Conservation (phyloP, 2,113 vertebrate species). For the Catharus minimus region DNA sequence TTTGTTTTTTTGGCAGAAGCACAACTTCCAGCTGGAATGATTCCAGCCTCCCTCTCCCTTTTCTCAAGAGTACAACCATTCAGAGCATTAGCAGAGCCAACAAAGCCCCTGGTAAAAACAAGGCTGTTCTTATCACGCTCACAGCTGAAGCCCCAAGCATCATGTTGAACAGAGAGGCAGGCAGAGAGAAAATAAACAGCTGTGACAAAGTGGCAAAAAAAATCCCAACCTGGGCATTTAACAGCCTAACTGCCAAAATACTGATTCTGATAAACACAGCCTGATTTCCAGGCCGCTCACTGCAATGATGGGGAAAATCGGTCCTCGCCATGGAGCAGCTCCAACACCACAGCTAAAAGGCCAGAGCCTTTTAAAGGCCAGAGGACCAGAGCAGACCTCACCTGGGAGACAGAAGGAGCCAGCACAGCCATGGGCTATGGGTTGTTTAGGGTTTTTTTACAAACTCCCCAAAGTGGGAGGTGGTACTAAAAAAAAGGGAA, state of each 20-base stretch:
- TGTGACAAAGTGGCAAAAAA: background rate
- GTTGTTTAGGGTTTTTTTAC: background rate
- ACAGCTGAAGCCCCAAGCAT: background rate
- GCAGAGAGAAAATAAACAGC: background rate
- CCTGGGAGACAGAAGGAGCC: background rate
- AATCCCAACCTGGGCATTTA: background rate
- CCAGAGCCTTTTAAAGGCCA: background rate
- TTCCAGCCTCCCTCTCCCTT: background rate
- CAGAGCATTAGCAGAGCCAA: background rate
- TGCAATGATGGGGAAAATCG: background rate
- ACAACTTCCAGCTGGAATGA: slow-evolving; percentile 8
- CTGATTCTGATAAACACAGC: background rate
- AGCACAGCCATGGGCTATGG: background rate
- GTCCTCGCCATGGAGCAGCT: background rate
- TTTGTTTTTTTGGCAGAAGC: background rate
- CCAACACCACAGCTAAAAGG: background rate
- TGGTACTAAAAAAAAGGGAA: background rate
- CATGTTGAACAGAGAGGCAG: background rate
- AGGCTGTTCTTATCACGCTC: background rate
- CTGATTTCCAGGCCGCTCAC: background rate
- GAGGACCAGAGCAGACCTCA: background rate
- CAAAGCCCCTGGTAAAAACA: slow-evolving; percentile 20
- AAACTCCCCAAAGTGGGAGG: background rate
- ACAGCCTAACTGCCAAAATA: background rate
- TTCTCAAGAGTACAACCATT: background rate